These are phyloP conservation scores for Clanis bilineata DNA, from an alignment of 2,888 invertebrate genomes.

Conservation along the genomic window DNA sequence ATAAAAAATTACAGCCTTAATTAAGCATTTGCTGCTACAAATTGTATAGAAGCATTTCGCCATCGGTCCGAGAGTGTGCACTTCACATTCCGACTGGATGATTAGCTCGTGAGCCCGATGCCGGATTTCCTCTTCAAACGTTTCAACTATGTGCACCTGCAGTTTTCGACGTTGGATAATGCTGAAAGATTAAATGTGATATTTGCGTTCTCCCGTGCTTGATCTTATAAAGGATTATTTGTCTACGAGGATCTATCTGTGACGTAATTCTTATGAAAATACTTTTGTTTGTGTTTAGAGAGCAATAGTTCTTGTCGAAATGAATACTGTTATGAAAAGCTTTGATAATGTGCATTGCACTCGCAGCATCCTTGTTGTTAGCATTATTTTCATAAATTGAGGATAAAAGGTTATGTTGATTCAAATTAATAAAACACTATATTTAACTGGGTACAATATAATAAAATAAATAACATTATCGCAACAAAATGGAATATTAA, in stretches of 20 bases:
- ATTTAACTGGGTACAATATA: too few species aligned
- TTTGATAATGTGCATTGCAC: too few species aligned
- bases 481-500: too few species aligned
- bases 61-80: slow-evolving; percentile 32
- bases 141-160: slow-evolving; percentile 41
- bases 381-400: too few species aligned
- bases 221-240: background rate
- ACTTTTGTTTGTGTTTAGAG: too few species aligned
- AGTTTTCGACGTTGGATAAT: slow-evolving; percentile 39
- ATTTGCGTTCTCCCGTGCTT: background rate
- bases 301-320: too few species aligned
- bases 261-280: too few species aligned
- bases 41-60: slow-evolving; percentile 29
- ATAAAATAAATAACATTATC: too few species aligned
- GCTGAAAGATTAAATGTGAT: slow-evolving; percentile 24
- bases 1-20: slow-evolving; percentile 21
- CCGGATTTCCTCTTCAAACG: slow-evolving; percentile 26
- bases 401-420: too few species aligned
- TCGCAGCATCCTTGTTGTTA: too few species aligned
- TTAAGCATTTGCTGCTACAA: slow-evolving; percentile 31
- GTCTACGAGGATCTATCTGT: background rate
- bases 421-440: too few species aligned
- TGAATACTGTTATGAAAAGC: too few species aligned
- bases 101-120: slow-evolving; percentile 41
- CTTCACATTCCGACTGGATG: slow-evolving; percentile 54